These are phyloP conservation scores for Drosophila kurseongensis DNA, from an alignment of 1,140 invertebrate genomes.

Conservation along the genomic window DNA sequence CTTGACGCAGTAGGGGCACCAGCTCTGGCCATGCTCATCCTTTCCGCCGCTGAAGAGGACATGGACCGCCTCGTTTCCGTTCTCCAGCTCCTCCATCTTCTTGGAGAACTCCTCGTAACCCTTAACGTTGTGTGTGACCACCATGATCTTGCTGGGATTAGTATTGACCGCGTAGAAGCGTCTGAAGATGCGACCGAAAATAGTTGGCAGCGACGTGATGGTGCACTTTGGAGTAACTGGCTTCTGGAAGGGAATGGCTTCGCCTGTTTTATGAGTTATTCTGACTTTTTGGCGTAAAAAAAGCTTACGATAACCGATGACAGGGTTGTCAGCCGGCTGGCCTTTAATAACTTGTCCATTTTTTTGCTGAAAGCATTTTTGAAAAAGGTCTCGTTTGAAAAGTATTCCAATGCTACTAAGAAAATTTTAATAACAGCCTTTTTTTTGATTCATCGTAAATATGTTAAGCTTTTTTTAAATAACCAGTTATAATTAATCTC, in stretches of 20 bases:
- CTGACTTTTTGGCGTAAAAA: constrained; percentile 6
- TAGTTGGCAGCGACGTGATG: constrained; percentile 61
- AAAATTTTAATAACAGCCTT: neutral
- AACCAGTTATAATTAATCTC: neutral
- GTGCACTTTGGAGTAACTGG: constrained; percentile 47
- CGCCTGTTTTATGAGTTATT: constrained; percentile 23
- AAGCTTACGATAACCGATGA: constrained; percentile 12
- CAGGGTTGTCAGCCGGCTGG: constrained; percentile 3
- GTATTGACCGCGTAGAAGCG: constrained; percentile 46
- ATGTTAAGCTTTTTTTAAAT: no score
- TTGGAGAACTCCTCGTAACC: constrained; percentile 87
- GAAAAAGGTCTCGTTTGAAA: neutral
- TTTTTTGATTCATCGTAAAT: no score
- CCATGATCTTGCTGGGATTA: constrained; percentile 85
- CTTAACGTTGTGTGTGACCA: constrained; percentile 85
- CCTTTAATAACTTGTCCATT: neutral
- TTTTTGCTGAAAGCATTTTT: neutral
- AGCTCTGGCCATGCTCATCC: constrained; percentile 87
- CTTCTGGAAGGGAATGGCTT: constrained; percentile 7
- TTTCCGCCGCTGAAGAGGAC: constrained; percentile 89
- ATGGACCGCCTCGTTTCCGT: constrained; percentile 85
- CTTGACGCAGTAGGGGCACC: constrained; percentile 91
- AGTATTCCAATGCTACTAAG: no score
- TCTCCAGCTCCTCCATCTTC: constrained; percentile 85
- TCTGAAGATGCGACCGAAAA: constrained; percentile 39